These are phyloP conservation scores for Caenorhabditis imperialis DNA, from an alignment of 2,888 invertebrate genomes.

Conservation along the genomic window DNA sequence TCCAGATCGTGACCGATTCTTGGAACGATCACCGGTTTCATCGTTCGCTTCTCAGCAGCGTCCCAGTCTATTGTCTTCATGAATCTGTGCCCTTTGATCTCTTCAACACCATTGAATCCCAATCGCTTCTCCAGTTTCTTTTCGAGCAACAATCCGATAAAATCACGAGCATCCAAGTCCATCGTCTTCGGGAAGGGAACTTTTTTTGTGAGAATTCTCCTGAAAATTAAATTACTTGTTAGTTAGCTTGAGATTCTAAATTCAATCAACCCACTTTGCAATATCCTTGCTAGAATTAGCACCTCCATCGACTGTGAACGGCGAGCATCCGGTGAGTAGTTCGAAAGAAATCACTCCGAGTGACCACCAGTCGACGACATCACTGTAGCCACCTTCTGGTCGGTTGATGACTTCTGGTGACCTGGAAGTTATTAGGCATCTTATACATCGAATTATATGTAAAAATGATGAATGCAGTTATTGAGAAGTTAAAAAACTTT, in stretches of 20 bases:
- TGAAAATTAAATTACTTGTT: conserved; percentile 71
- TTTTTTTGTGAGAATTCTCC: conserved; percentile 88
- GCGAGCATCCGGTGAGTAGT: conserved; percentile 94
- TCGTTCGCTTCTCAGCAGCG: conserved; percentile 85
- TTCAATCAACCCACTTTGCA: conserved; percentile 83
- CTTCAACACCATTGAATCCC: conserved; percentile 90
- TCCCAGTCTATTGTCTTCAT: conserved; percentile 86
- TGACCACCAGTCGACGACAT: conserved; percentile 98
- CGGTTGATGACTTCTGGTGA: conserved; percentile 69
- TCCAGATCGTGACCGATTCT: conserved; percentile 86
- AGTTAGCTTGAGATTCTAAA: neutral
- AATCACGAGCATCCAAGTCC: conserved; percentile 84
- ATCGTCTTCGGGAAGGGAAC: conserved; percentile 91
- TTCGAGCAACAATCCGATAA: conserved; percentile 87
- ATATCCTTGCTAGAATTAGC: conserved; percentile 95
- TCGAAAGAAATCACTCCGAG: conserved; percentile 94
- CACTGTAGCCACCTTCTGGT: conserved; percentile 67
- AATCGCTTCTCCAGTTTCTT: conserved; percentile 91
- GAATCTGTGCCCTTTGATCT: conserved; percentile 84
- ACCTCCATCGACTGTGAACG: conserved; percentile 95
- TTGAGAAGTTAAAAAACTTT: no score
- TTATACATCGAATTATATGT: no score
- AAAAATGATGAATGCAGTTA: no score
- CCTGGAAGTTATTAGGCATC: conserved; percentile 46
- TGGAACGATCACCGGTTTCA: conserved; percentile 92